A percentile compares a stretch with the other conserved stretches of the same genome.
phyloP scores from a whole-genome alignment of 23 tunicate genomes.

The Halocynthia aurantium region DNA sequence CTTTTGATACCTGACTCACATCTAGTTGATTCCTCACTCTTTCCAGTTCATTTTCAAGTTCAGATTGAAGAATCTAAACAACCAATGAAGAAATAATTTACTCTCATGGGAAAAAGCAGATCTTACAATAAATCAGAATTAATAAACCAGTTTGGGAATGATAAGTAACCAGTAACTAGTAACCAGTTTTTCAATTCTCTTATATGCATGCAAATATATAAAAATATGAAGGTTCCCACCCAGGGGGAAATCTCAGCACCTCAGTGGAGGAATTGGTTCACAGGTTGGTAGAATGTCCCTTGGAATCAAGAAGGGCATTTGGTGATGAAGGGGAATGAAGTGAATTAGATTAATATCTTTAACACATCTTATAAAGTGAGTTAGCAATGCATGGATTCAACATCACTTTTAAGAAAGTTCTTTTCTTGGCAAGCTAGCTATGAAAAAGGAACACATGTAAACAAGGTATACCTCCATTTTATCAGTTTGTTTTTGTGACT shows the following conservation, averaged over 20 bases:
- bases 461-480: slow-evolving; percentile 60
- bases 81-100: not conserved
- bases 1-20: slow-evolving; percentile 37
- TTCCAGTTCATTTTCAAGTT: slow-evolving; percentile 85
- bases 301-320: too few relatives aligned
- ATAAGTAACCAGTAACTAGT: too few relatives aligned
- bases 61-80: slow-evolving; percentile 69
- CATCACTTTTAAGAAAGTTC: not conserved
- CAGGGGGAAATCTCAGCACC: too few relatives aligned
- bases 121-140: too few relatives aligned
- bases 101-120: not conserved
- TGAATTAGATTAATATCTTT: too few relatives aligned
- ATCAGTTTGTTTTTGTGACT: slow-evolving; percentile 50
- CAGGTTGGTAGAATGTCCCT: too few relatives aligned
- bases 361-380: not conserved
- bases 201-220: too few relatives aligned
- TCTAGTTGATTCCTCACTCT: slow-evolving; percentile 71
- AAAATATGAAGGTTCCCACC: too few relatives aligned
- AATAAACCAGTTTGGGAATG: too few relatives aligned
- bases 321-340: too few relatives aligned
- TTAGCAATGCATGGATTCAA: not conserved
- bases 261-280: too few relatives aligned
- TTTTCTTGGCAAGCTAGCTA: not conserved
- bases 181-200: too few relatives aligned
- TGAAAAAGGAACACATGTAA: not conserved